These are phyloP conservation scores for Sula dactylatra DNA, from an alignment of 2,113 vertebrate species.

Conservation along the genomic window DNA sequence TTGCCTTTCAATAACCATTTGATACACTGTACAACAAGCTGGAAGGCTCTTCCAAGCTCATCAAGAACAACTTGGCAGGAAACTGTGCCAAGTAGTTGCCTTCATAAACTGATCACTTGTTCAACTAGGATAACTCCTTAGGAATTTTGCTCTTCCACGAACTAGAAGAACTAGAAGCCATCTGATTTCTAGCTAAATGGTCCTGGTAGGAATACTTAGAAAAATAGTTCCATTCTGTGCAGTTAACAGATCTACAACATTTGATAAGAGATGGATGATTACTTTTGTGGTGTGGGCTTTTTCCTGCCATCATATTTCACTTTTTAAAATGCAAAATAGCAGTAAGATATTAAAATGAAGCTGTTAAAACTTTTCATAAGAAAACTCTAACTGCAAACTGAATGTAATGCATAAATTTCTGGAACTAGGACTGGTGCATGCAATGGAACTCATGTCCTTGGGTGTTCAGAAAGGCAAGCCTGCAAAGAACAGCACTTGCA, in stretches of 20 bases:
- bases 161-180: background rate
- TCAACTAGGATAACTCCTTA: background rate
- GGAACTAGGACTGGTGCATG: background rate
- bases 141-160: background rate
- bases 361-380: background rate
- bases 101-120: background rate
- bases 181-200: background rate
- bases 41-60: background rate
- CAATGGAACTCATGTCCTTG: background rate
- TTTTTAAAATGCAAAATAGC: background rate
- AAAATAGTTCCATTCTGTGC: background rate
- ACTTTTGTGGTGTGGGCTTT: background rate
- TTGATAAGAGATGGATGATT: background rate
- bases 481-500: background rate
- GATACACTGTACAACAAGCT: background rate
- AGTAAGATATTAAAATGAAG: background rate
- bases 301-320: background rate
- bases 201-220: background rate
- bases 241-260: background rate
- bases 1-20: background rate
- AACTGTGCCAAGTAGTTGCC: background rate
- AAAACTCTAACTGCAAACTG: background rate
- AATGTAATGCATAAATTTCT: fast-evolving
- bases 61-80: background rate
- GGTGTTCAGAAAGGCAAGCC: background rate